Evolutionary conservation across 1,140 invertebrate species (phyloP), one percentile per base, ranked within the genome.

Genomic region (Saccostrea glomerata): DNA sequence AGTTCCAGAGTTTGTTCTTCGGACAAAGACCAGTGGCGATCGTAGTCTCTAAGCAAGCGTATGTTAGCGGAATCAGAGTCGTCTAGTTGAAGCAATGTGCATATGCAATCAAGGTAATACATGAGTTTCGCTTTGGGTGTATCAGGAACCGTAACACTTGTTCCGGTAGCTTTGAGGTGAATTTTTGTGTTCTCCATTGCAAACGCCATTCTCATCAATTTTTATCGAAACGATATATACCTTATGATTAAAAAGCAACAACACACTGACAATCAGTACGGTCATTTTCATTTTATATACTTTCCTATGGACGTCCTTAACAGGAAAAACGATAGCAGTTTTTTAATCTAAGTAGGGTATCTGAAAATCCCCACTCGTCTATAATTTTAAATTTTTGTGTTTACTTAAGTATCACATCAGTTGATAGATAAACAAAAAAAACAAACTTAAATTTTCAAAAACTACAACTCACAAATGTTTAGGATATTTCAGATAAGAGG

Each of bases 101-200:
- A 89, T 54, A 89, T 58, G 17, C 82, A 87, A 60, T 89, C 30
- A 5, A 89, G 55, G 40, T 89, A 89, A 20, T 87, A 89, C 86
- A 89, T 89, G 2, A 89, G 86, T 47, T 20, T 84, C 20, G 82
- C 88, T 25, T 55, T 87, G 2, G 77, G n/a, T 25, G 84, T 60
- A 25, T 86, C 60, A 6, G 88, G 88, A 12, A 89, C 23, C 6
- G 15, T 73, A 2, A 84, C 88, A 5, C 3, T 56, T 12, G 82
- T 54, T 5, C 85, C 82, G 4, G 88, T 89, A 15, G 17, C 63
- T 17, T 84, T 30, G 9, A 89, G 40, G 2, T 82, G 73, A 15
- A 82, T 15, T 47, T 82, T 47, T 4, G 73, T 82, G 11, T 47
- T 82, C 17, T 23, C 73, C 13, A 82, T 36, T 82, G 73, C 73